A percentile compares a stretch with the other conserved stretches of the same genome.
These are phyloP conservation scores for Oryzaephilus surinamensis DNA, from an alignment of 1,140 invertebrate genomes.

Conservation along the genomic window DNA sequence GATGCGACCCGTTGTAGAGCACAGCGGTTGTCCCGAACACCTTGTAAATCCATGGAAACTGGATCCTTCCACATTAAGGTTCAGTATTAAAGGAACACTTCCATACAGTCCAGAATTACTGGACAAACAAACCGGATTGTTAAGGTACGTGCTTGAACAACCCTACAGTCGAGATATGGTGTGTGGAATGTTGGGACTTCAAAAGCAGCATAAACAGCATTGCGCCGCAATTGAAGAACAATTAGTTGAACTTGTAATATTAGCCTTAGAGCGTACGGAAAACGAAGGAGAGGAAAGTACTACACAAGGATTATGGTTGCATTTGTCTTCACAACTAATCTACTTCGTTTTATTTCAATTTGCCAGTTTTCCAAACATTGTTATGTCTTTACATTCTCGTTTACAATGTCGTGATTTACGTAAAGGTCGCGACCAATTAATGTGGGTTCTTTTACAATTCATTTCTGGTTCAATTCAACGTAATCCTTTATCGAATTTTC, in stretches of 20 bases:
- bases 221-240: constrained; percentile 88
- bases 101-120: constrained; percentile 85
- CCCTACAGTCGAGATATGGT: constrained; percentile 95
- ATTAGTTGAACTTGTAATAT: constrained; percentile 80
- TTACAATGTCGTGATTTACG: constrained; percentile 24
- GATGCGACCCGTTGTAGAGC: constrained; percentile 89
- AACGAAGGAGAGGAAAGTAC: constrained; percentile 56
- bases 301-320: constrained; percentile 81
- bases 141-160: constrained; percentile 87
- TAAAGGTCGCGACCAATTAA: constrained; percentile 86
- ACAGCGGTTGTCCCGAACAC: constrained; percentile 79
- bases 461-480: constrained; percentile 94
- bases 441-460: constrained; percentile 96
- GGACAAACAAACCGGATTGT: constrained; percentile 76
- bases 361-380: constrained; percentile 85
- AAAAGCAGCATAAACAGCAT: constrained; percentile 84
- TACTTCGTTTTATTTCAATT: constrained; percentile 94
- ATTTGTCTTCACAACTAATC: constrained; percentile 89
- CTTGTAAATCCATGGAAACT: constrained; percentile 87
- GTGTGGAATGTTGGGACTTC: constrained; percentile 84
- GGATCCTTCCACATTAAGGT: constrained; percentile 73
- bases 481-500: constrained; percentile 80
- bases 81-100: constrained; percentile 80
- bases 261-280: constrained; percentile 87
- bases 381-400: constrained; percentile 69